These are phyloP conservation scores for Hydrophis major DNA, from an alignment of 2,797 vertebrate species.

Conservation along the genomic window DNA sequence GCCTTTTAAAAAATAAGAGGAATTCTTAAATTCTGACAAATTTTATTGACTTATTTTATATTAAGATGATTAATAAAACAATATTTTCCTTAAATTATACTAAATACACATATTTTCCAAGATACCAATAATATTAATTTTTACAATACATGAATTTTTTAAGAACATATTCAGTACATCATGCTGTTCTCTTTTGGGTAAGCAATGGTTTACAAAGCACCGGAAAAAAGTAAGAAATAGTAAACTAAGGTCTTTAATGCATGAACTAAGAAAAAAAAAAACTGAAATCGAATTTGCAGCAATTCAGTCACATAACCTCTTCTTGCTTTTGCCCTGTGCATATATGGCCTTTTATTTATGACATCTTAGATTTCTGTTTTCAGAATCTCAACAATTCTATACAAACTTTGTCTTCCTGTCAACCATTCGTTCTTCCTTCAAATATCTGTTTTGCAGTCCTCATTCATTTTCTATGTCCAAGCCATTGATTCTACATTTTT, in stretches of 20 bases:
- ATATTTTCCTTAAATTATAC: slow-evolving; percentile 24
- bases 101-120: not conserved
- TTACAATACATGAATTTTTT: not conserved
- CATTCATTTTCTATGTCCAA: not conserved
- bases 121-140: not conserved
- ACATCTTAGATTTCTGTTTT: not conserved
- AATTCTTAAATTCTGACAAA: slow-evolving; percentile 54
- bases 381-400: not conserved
- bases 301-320: not conserved
- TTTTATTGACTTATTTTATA: slow-evolving; percentile 10
- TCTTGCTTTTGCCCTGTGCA: not conserved
- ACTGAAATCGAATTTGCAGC: not conserved
- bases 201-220: not conserved
- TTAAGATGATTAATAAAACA: not conserved
- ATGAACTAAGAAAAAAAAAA: not conserved
- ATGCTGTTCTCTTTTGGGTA: not conserved
- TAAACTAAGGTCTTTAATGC: not conserved
- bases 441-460: not conserved
- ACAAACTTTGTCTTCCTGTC: not conserved
- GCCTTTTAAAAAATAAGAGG: slow-evolving; percentile 57
- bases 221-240: not conserved
- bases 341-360: not conserved
- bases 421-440: not conserved
- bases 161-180: not conserved
- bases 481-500: not conserved